Conservation (phyloP, 2,888 invertebrate species). For the Clivina fossor region DNA sequence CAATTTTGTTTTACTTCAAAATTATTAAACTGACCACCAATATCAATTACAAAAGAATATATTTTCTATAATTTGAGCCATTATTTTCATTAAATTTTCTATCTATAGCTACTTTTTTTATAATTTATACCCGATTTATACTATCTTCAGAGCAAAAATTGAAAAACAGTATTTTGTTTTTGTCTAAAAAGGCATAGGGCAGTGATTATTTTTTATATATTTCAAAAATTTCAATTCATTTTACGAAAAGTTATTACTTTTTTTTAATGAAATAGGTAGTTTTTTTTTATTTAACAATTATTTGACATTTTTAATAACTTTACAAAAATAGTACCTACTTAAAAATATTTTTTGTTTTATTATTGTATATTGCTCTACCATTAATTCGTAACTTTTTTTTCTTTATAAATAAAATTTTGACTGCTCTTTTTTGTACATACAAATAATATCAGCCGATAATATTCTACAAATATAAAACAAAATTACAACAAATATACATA, state of each 20-base stretch:
- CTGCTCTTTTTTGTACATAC: no score
- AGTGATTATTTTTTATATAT: slow-evolving; percentile 11
- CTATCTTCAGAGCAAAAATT: slow-evolving; percentile 25
- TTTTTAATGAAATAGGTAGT: not conserved
- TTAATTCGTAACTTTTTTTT: slow-evolving; percentile 3
- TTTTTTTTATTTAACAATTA: not conserved
- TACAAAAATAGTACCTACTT: slow-evolving; percentile 34
- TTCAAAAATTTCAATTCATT: no score
- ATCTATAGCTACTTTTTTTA: slow-evolving; percentile 2
- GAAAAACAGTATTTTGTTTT: slow-evolving; percentile 7
- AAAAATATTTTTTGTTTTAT: slow-evolving; percentile 37
- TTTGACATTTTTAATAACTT: no score
- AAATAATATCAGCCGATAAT: no score
- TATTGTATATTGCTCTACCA: slow-evolving; percentile 36
- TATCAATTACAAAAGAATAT: slow-evolving; percentile 2
- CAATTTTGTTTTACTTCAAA: no score
- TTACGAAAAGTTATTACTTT: no score
- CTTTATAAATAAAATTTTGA: no score
- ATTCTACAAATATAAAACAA: no score
- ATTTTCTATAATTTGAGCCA: slow-evolving; percentile 1
- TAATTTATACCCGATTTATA: slow-evolving; percentile 14
- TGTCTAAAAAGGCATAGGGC: slow-evolving; percentile 31
- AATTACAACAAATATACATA: no score
- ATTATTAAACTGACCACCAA: no score
- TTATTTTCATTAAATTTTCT: slow-evolving; percentile 3